phyloP scores from a whole-genome alignment of 2,797 vertebrate genomes.

The Australoheros facetus region DNA sequence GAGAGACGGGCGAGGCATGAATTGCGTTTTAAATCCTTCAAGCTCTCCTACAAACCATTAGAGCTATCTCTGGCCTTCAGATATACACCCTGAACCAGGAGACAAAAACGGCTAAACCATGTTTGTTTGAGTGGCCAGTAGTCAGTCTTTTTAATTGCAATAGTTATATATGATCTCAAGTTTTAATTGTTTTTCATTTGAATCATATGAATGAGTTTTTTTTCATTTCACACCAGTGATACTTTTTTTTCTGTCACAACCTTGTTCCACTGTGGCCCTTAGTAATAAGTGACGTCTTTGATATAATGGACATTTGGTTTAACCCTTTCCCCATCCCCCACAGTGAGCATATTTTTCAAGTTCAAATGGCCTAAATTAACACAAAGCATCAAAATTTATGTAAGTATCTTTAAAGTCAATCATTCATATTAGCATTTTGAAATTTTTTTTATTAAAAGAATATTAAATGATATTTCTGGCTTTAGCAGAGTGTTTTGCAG shows the following conservation, averaged over 20 bases:
- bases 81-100: constrained; percentile 23
- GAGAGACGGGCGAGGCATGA: constrained; percentile 56
- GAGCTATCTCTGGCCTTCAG: constrained; percentile 64
- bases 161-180: constrained; percentile 45
- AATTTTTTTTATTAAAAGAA: fast-evolving
- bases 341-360: constrained; percentile 50
- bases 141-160: constrained; percentile 26
- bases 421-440: constrained; percentile 8
- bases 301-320: constrained; percentile 76
- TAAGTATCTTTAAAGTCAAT: not conserved
- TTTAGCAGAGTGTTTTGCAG: not conserved
- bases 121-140: constrained; percentile 11
- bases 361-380: constrained; percentile 53
- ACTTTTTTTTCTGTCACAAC: constrained; percentile 47
- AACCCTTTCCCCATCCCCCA: constrained; percentile 67
- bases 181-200: constrained; percentile 45
- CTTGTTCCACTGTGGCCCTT: constrained; percentile 71
- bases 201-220: constrained; percentile 13
- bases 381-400: not conserved
- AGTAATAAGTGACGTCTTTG: constrained; percentile 82
- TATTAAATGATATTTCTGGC: not conserved
- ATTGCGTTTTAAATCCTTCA: constrained; percentile 62
- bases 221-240: constrained; percentile 35
- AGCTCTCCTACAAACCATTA: constrained; percentile 37
- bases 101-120: constrained; percentile 13